Evolutionary conservation across 2,113 vertebrate species (phyloP).

Genomic region (Sprattus sprattus): DNA sequence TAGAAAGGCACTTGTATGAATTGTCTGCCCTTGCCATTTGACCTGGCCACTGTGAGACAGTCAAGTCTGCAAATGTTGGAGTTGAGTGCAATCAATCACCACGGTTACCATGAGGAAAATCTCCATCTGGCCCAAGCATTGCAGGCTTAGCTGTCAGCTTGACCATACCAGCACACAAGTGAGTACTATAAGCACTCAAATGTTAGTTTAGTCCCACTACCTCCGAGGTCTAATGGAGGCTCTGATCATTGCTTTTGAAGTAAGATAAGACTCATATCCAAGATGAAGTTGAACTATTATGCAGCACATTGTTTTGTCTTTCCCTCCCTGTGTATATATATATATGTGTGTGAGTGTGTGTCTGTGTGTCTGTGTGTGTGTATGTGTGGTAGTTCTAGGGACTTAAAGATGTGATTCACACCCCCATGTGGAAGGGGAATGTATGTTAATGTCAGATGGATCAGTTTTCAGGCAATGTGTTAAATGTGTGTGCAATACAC

Average conservation of each 20-base stretch:
- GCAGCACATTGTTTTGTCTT: not conserved
- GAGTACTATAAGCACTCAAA: not conserved
- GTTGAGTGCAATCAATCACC: constrained; percentile 1
- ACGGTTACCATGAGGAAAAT: not conserved
- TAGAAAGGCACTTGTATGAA: not conserved
- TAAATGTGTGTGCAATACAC: not conserved
- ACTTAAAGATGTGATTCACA: not conserved
- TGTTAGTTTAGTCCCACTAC: not conserved
- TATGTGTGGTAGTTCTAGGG: not conserved
- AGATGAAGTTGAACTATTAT: not conserved
- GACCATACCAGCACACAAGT: constrained; percentile 15
- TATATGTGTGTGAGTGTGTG: not conserved
- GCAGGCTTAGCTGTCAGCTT: constrained; percentile 13
- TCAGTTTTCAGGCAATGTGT: not conserved
- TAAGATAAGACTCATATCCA: not conserved
- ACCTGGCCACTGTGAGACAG: constrained; percentile 7
- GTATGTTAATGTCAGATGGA: not conserved
- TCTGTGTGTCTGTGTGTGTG: not conserved
- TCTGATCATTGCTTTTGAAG: not conserved
- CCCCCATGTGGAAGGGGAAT: not conserved
- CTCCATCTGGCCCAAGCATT: constrained; percentile 4
- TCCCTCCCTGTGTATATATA: not conserved
- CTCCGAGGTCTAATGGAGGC: not conserved
- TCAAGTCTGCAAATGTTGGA: constrained; percentile 16
- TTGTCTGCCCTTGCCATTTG: not conserved